Conservation (phyloP, 2,888 invertebrate species). For the Acrobeloides nanus region DNA sequence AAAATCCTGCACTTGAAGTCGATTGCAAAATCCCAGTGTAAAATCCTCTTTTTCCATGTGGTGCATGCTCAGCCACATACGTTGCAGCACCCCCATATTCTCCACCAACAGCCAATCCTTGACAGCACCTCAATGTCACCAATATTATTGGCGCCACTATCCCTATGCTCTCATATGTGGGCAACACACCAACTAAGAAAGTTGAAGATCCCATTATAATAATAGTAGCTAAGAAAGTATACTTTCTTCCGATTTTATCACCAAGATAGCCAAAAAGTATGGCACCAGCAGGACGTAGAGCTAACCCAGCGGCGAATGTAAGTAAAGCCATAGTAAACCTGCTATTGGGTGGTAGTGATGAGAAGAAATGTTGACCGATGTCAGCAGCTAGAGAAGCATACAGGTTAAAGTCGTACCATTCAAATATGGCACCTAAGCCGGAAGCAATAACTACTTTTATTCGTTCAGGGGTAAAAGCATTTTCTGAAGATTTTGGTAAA, state of each 20-base stretch:
- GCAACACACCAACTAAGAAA: conserved; percentile 16
- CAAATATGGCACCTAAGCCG: conserved; percentile 8
- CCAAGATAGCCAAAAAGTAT: conserved; percentile 18
- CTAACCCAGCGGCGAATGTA: too few species aligned
- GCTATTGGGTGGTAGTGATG: too few species aligned
- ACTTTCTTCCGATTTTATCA: conserved; percentile 14
- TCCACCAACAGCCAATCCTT: conserved; percentile 17
- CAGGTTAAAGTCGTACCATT: conserved; percentile 17
- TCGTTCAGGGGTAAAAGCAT: too few species aligned
- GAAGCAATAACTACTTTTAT: conserved; percentile 7
- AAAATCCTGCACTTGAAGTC: conserved; percentile 13
- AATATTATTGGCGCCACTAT: conserved; percentile 17
- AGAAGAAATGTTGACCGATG: too few species aligned
- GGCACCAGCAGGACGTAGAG: too few species aligned
- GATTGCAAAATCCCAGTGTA: conserved; percentile 14
- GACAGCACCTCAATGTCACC: conserved; percentile 11
- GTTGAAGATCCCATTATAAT: conserved; percentile 21
- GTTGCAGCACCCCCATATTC: conserved; percentile 25
- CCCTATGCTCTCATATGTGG: conserved; percentile 23
- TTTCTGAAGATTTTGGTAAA: too few species aligned
- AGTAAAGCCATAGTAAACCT: too few species aligned
- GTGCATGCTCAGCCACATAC: conserved; percentile 21
- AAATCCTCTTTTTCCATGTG: conserved; percentile 16
- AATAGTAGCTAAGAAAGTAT: conserved; percentile 18
- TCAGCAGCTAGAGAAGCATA: conserved; percentile 7